Conservation (phyloP, 2,113 vertebrate genomes). For the Scartelaos histophorus region DNA sequence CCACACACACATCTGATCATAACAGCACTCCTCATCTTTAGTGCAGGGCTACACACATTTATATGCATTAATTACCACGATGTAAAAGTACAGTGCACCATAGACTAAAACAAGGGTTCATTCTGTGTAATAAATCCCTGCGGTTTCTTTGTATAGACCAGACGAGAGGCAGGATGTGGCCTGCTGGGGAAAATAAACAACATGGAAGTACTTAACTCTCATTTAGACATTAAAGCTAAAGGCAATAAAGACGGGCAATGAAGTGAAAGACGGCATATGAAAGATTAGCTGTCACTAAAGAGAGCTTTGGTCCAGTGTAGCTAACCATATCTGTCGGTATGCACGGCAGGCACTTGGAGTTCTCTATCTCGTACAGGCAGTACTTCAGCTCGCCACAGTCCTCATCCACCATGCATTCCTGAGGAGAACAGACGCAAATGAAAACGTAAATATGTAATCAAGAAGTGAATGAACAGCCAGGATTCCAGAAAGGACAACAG, state of each 20-base stretch:
- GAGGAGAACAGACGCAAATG: neutral
- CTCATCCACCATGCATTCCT: constrained; percentile 94
- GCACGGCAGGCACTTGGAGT: constrained; percentile 86
- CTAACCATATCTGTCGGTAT: constrained; percentile 80
- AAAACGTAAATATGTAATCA: neutral
- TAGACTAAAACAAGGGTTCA: neutral
- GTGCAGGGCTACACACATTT: constrained; percentile 78
- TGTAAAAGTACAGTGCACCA: neutral
- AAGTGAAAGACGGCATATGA: neutral
- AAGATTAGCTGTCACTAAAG: neutral
- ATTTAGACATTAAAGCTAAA: constrained; percentile 5
- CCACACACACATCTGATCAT: constrained; percentile 88
- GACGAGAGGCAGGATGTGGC: constrained; percentile 3
- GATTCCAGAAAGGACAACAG: neutral
- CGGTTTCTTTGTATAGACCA: neutral
- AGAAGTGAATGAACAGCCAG: neutral
- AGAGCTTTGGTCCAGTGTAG: neutral
- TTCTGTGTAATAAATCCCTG: neutral
- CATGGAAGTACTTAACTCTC: constrained; percentile 3
- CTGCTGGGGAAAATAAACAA: constrained; percentile 6
- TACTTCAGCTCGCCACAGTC: constrained; percentile 85
- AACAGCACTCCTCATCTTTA: constrained; percentile 89
- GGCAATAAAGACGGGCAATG: neutral
- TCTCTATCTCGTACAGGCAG: constrained; percentile 84
- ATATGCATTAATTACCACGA: constrained; percentile 7